Evolutionary conservation across 1,140 invertebrate species (phyloP).

Genomic region (Drosophila parabipectinata): DNA sequence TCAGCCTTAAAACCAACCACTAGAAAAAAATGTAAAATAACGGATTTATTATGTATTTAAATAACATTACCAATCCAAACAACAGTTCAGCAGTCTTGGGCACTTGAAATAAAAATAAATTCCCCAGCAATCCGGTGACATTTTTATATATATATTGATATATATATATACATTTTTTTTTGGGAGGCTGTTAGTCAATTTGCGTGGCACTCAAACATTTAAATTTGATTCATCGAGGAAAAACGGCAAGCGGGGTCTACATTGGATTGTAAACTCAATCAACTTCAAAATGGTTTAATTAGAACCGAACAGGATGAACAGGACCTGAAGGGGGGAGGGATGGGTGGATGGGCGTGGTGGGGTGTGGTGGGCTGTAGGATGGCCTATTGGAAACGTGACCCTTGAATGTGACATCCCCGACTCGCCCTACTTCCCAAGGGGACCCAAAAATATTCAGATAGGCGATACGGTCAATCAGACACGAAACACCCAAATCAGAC

Average conservation of each 20-base stretch:
- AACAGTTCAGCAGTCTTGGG: constrained; percentile 3
- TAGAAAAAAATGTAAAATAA: constrained; percentile 14
- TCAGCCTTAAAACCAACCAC: too few relatives aligned
- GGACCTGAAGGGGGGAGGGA: neutral
- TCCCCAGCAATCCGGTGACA: constrained; percentile 12
- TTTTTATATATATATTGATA: constrained; percentile 5
- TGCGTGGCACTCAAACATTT: constrained; percentile 68
- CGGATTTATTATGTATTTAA: constrained; percentile 59
- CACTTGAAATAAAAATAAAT: neutral
- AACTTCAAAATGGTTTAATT: constrained; percentile 71
- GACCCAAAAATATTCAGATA: constrained; percentile 17
- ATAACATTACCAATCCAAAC: constrained; percentile 50
- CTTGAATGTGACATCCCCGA: constrained; percentile 28
- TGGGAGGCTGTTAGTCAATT: constrained; percentile 31
- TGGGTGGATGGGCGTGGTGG: neutral
- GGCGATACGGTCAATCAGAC: constrained; percentile 57
- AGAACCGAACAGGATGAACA: constrained; percentile 24
- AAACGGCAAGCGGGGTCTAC: neutral
- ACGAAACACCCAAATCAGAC: constrained; percentile 21
- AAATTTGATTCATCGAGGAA: constrained; percentile 64
- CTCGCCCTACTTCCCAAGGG: constrained; percentile 9
- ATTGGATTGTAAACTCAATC: constrained; percentile 59
- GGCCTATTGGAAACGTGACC: constrained; percentile 19
- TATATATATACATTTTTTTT: neutral
- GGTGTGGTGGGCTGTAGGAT: too few relatives aligned